Base-by-base conservation (phyloP, 1,140 invertebrate genomes). In the Drosophila athabasca region DNA sequence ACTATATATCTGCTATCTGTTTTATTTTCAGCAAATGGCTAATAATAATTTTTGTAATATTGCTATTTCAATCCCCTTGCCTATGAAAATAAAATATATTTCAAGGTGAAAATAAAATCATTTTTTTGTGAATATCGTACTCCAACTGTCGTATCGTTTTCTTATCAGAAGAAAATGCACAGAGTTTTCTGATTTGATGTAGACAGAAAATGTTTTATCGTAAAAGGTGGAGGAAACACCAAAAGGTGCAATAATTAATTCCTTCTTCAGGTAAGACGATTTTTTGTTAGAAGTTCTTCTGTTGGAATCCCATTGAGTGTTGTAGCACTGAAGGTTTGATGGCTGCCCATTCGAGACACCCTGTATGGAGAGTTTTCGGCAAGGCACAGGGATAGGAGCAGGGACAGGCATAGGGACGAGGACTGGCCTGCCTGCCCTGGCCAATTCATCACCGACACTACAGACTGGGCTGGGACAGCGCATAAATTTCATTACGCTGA, bases 401-500 rank as follows among this genome's bases (percentile, higher is more conserved):
- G 15, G 3, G 31, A 35, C 31, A 2, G 22, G 53, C 15, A 29
- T n/a, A 45, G 15, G 3, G 31, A 35, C 31, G 0, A 4, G 3
- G 11, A 39, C 66, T 24, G 39, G 13, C 48, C 35, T 6, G 22
- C 19, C 59, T 24, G 39, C 9, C 48, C 35, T 6, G 22, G 19
- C 41, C 66, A 68, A 72, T 72, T 53, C 66, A 74, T 79, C 71
- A 73, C 52, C 80, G 11, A 65, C 51, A 79, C 49, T 82, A 65
- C 45, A 68, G 39, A 57, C 44, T 52, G 74, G 54, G 24, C 46
- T 26, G 54, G 15, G 8, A 22, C 73, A 50, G 54, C 51, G 66
- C 84, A 88, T 88, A 89, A 89, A 84, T 88, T 88, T 77, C 80
- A 80, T 88, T 88, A 80, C 77, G 79, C 82, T 84, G 85, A 88